phyloP scores from a whole-genome alignment of 2,888 invertebrate genomes.

The Eucriotettix oculatus region DNA sequence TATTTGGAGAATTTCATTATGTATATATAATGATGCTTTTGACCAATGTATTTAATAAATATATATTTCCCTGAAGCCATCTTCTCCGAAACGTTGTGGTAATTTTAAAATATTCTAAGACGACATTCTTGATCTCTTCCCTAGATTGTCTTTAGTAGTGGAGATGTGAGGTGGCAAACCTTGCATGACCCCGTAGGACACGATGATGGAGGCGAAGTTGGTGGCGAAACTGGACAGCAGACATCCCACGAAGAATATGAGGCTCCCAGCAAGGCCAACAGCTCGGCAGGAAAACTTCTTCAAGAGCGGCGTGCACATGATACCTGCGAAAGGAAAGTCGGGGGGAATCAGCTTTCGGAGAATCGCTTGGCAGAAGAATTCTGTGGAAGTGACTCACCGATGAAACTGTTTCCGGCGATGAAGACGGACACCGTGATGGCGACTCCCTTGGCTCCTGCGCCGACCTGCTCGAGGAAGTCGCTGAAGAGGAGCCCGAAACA shows the following conservation, averaged over 20 bases:
- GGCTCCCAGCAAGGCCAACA: slow-evolving; percentile 5
- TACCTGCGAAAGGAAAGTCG: neutral
- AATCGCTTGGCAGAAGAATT: too few relatives aligned
- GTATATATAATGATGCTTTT: too few relatives aligned
- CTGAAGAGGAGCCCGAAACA: slow-evolving; percentile 5
- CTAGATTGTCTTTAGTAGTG: too few relatives aligned
- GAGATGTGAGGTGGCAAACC: too few relatives aligned
- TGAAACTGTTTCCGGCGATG: slow-evolving; percentile 2
- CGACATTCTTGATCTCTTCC: too few relatives aligned
- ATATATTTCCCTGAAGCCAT: too few relatives aligned
- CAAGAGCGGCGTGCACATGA: slow-evolving; percentile 5
- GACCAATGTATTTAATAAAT: too few relatives aligned
- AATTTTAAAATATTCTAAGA: too few relatives aligned
- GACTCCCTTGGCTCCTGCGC: slow-evolving; percentile 4
- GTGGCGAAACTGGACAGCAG: slow-evolving; percentile 5
- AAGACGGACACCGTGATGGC: slow-evolving; percentile 4
- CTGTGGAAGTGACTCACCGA: neutral
- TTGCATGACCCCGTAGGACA: slow-evolving; percentile 5
- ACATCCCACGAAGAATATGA: slow-evolving; percentile 4
- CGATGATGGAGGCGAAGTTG: slow-evolving; percentile 3
- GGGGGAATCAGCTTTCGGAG: too few relatives aligned
- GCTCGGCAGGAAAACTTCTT: slow-evolving; percentile 5
- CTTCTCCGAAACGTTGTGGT: too few relatives aligned
- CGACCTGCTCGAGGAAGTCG: slow-evolving; percentile 1
- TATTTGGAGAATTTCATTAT: too few relatives aligned